Evolutionary conservation across 2,888 invertebrate genomes (phyloP).

Genomic region (Salticus scenicus): DNA sequence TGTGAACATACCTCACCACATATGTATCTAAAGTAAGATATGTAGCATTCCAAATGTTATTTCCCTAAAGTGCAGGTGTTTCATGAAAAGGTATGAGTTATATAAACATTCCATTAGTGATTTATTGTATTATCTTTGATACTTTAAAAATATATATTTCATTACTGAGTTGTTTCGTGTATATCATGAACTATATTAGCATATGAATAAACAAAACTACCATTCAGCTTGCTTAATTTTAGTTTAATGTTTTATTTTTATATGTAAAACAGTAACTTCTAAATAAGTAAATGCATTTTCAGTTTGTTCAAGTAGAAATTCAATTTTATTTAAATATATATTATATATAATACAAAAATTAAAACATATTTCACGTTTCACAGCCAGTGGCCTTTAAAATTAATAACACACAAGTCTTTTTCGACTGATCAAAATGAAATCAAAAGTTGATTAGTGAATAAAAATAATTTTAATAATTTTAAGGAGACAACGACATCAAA

Average conservation of each 20-base stretch:
- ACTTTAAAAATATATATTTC: slow-evolving; percentile 1
- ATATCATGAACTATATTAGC: slow-evolving; percentile 1
- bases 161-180: slow-evolving; percentile 5
- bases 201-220: neutral
- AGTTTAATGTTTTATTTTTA: neutral
- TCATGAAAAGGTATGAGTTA: slow-evolving; percentile 40
- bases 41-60: slow-evolving; percentile 56
- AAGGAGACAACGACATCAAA: too few species aligned
- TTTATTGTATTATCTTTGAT: slow-evolving; percentile 40
- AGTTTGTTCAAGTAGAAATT: too few species aligned
- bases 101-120: slow-evolving; percentile 56
- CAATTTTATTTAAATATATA: too few species aligned
- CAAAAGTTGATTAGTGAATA: too few species aligned
- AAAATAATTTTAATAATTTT: too few species aligned
- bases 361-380: too few species aligned
- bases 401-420: too few species aligned
- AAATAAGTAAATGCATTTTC: too few species aligned
- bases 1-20: slow-evolving; percentile 61
- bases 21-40: slow-evolving; percentile 45
- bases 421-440: too few species aligned
- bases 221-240: neutral
- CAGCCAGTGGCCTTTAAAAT: too few species aligned
- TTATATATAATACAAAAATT: too few species aligned
- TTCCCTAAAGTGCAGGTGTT: slow-evolving; percentile 31
- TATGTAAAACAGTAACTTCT: neutral